These are phyloP conservation scores for Penaeus japonicus DNA, from an alignment of 1,140 invertebrate genomes.

Conservation along the genomic window DNA sequence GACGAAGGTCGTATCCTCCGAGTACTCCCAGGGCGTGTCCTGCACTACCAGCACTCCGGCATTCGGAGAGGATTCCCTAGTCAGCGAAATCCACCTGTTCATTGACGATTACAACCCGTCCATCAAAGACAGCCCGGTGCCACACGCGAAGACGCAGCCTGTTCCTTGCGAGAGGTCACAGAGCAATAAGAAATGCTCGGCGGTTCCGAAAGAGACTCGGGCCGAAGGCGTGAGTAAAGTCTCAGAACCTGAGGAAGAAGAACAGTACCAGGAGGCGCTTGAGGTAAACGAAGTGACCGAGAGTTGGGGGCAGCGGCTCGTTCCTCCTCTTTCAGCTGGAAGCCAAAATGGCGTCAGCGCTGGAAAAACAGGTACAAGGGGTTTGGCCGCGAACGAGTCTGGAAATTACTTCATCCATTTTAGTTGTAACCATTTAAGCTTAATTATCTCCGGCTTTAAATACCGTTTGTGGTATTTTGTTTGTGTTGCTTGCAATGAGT, in stretches of 20 bases:
- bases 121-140: background rate
- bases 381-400: too few species aligned
- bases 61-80: constrained; percentile 13
- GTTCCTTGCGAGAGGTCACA: background rate
- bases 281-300: constrained; percentile 20
- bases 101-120: constrained; percentile 8
- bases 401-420: too few species aligned
- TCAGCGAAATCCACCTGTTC: constrained; percentile 31
- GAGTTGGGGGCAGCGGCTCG: constrained; percentile 26
- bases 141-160: too few species aligned
- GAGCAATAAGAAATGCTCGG: background rate
- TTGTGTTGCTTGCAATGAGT: too few species aligned
- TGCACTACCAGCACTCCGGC: background rate
- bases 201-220: background rate
- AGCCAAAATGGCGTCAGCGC: background rate
- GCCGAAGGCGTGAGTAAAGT: background rate
- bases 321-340: constrained; percentile 10
- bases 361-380: constrained; percentile 40
- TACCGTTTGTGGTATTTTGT: too few species aligned
- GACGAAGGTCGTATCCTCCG: constrained; percentile 18
- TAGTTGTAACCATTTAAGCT: too few species aligned
- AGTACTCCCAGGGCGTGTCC: constrained; percentile 8
- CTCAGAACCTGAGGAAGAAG: background rate
- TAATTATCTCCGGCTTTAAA: too few species aligned
- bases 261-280: background rate